Base-by-base conservation (phyloP, 2,888 invertebrate species). In the Calliopum simillimum region DNA sequence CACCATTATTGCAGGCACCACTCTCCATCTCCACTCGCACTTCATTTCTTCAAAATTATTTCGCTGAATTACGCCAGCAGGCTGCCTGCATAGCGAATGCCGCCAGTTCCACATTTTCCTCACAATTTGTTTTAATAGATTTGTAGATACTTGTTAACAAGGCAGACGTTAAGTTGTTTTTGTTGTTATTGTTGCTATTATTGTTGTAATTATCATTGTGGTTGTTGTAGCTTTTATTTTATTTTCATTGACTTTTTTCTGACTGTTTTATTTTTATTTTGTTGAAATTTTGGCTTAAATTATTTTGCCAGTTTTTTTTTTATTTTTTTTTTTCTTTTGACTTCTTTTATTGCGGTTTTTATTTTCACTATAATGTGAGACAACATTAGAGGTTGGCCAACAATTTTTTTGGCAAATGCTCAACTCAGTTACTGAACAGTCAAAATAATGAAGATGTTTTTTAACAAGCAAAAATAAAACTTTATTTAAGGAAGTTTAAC, bases 241-340 rank as follows among this genome's bases (percentile, higher is more conserved):
- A 55, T 6, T 13, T 19, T 61, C 63, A 33, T 62, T 67, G 33
- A 47, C 21, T 5, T 16, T 49, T 49, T 41, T 14, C 21, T 65
- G 49, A 61, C 74, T 61, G 61, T 70, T 73, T 73, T 63, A 72
- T 55, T 72, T 71, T 69, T 71, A 51, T 58, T 64, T 70, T 44
- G 16, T 58, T 25, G 12, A 19, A 53, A 55, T 23, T 68, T 70
- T 68, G 70, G 61, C 68, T 73, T 68, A 59, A 67, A 33, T 33
- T 33, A 14, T 43, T 16, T 56, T 51, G 12, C 33, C 6, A 5
- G 3, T 14, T 23, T 25, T 64, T 51, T n/a, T 23, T 16, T 70
- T 47, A 19, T 67, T 70, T 16, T 76, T 72, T 70, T 55, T 72
- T 74, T 70, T 73, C 69, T 70, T 69, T 74, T 3, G 53, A 61